Evolutionary conservation across 2,797 vertebrate species (phyloP).

Genomic region (Poeciliopsis infans): DNA sequence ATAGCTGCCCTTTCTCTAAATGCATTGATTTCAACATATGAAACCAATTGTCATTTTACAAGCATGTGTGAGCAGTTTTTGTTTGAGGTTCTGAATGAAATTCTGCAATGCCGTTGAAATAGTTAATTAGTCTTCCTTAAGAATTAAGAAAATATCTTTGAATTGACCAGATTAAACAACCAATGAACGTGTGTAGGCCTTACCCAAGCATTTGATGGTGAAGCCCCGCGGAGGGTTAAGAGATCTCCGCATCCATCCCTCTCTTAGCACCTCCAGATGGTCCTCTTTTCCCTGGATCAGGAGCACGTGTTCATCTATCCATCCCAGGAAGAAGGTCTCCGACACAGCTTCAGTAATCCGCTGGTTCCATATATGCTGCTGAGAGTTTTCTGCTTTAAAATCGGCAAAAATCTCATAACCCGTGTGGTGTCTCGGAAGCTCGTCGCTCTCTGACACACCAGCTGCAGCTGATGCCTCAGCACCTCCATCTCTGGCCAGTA

Average conservation of each 20-base stretch:
- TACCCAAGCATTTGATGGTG: conserved; percentile 94
- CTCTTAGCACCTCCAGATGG: conserved; percentile 92
- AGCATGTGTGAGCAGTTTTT: not conserved
- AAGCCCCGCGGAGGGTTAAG: conserved; percentile 93
- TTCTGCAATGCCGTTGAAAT: not conserved
- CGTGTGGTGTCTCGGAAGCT: conserved; percentile 87
- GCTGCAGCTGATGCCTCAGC: conserved; percentile 58
- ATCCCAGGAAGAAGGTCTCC: conserved; percentile 95
- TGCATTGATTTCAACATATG: not conserved
- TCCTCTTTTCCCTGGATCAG: conserved; percentile 95
- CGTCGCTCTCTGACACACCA: conserved; percentile 77
- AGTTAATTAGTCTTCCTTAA: not conserved
- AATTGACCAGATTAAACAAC: not conserved
- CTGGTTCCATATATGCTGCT: conserved; percentile 93
- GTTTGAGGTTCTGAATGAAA: not conserved
- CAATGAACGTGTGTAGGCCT: conserved; percentile 48
- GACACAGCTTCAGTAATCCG: conserved; percentile 90
- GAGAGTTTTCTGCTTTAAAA: conserved; percentile 93
- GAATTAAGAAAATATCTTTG: not conserved
- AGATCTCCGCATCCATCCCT: conserved; percentile 92
- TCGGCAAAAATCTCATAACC: conserved; percentile 98
- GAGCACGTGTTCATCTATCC: conserved; percentile 97
- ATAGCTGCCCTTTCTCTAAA: not conserved
- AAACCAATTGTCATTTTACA: not conserved
- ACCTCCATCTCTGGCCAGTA: conserved; percentile 82